Evolutionary conservation across 1,140 invertebrate species (phyloP), one percentile per base, ranked within the genome.

Genomic region (Pachyrhynchus sulphureomaculatus): DNA sequence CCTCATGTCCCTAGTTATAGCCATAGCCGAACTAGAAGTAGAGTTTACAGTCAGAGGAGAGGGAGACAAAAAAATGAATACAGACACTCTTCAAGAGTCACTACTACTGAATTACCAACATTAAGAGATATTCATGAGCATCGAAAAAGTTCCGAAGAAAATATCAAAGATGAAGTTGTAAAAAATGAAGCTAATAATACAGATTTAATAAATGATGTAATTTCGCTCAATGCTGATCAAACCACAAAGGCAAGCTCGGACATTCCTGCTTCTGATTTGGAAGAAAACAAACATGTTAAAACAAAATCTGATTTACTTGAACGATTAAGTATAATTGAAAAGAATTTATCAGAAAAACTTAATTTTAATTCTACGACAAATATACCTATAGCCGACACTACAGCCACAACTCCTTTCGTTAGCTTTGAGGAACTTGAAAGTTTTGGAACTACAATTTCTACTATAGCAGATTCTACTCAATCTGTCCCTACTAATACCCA

Each of bases 221-320:
- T n/a, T n/a, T n/a, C n/a, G n/a, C n/a, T n/a, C n/a, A n/a, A n/a
- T n/a, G n/a, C n/a, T n/a, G n/a, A n/a, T n/a, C n/a, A n/a, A n/a
- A n/a, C n/a, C n/a, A n/a, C n/a, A n/a, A n/a, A n/a, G n/a, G n/a
- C n/a, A n/a, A n/a, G n/a, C n/a, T n/a, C n/a, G n/a, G n/a, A 12
- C 4, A 4, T 18, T 2, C 2, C 17, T 5, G n/a, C 12, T 13
- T 15, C n/a, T 6, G 21, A 21, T 8, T 20, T 5, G 8, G 17
- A 42, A 42, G 39, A 12, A 29, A 29, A 29, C 8, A 2, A 42
- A 20, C 15, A 12, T 20, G 18, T 2, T 8, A 42, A 42, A 21
- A 18, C 17, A 4, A 49, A 42, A 33, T 4, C 20, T 32, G 12
- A 0, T 54, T 75, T 13, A 72, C 71, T 68, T 79, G 79, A 62